Evolutionary conservation across 2,797 vertebrate genomes (phyloP), one percentile per base, ranked within the genome.

Genomic region (Rhinichthys osculus): DNA sequence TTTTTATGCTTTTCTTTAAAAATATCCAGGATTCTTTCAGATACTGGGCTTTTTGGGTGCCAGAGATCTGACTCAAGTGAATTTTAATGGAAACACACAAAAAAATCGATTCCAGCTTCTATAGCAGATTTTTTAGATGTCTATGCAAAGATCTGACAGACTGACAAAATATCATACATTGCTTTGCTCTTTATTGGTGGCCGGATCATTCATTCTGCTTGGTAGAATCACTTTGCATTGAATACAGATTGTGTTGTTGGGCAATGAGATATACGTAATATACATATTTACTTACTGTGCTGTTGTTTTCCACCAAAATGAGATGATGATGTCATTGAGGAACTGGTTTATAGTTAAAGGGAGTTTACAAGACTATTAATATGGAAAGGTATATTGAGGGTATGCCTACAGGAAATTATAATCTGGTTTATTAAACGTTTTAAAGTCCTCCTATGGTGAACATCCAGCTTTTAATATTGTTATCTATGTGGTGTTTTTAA

Each of bases 111-210:
- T 84, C 16, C 73, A 77, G 82, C 62, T 52, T 77, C 50, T 77
- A 67, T 66, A 40, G 59, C 82, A 40, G 30, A 76, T 83, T 52
- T 83, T 83, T 76, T 83, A 76, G 59, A 66, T 38, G 82, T 83
- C 72, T 83, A 76, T 67, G 59, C 72, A 67, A 83, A 76, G 44
- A 66, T 35, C 23, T 54, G 59, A 66, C 82, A 83, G 19, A 8
- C 33, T 66, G 59, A 83, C 27, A 74, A 40, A 76, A 30, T 50
- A 40, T 66, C 59, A 30, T 77, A 52, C 33, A 67, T 66, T 19
- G 81, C 81, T 64, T 64, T 83, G 81, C 71, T 83, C 70, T 83
- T 83, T 42, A 83, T 52, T 76, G 59, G 71, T 64, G 42, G 59
- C 59, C 10, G 23, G 57, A 74, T 76, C 59, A 40, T 83, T 44